Conservation (phyloP, 2,888 invertebrate genomes). For the Mesopsocus fuscifrons region DNA sequence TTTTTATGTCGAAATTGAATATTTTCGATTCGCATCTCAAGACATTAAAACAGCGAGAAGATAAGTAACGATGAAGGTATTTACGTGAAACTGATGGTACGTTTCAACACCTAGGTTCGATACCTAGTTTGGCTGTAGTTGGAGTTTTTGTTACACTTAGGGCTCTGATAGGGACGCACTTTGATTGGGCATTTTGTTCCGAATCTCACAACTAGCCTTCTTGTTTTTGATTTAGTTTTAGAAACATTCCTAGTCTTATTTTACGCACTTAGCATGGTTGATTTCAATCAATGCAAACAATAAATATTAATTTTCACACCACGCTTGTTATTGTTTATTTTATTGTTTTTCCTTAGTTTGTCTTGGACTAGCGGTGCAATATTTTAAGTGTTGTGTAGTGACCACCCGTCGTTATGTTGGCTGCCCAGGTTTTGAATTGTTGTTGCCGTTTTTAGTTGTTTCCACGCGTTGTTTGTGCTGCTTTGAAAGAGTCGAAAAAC, state of each 20-base stretch:
- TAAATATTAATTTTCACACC: background rate
- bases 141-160: too few species aligned
- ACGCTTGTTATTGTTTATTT: background rate
- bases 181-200: too few species aligned
- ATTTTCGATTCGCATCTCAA: background rate
- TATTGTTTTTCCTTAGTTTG: background rate
- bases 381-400: background rate
- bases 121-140: too few species aligned
- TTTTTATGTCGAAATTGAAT: slow-evolving; percentile 2
- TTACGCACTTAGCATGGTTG: background rate
- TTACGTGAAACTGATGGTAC: too few species aligned
- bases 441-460: too few species aligned
- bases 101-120: too few species aligned
- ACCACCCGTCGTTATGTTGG: too few species aligned
- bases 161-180: too few species aligned
- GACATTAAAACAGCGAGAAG: background rate
- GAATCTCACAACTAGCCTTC: too few species aligned
- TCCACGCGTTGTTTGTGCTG: too few species aligned
- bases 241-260: slow-evolving; percentile 11
- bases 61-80: background rate
- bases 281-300: background rate
- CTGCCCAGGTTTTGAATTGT: too few species aligned
- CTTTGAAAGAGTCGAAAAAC: too few species aligned
- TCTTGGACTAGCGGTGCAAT: background rate
- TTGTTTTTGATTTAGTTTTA: slow-evolving; percentile 10